Evolutionary conservation across 2,888 invertebrate genomes (phyloP), one percentile per base, ranked within the genome.

Genomic region (Hyles lineata): DNA sequence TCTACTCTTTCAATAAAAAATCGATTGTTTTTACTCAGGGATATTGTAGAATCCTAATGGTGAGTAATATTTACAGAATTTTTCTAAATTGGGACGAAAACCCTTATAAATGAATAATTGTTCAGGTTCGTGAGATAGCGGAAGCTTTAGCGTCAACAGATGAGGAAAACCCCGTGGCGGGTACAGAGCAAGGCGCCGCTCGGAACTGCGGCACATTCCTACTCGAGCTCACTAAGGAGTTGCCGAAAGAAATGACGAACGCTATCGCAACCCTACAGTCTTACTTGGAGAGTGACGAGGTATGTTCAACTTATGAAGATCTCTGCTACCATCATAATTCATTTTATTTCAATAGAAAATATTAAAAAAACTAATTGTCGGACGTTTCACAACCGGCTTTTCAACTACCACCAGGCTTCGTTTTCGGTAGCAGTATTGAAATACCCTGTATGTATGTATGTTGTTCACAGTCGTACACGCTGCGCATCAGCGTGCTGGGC

Each of bases 401-500:
- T 50, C 25, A 63, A 8, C 11, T 29, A 29, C 29, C 29, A 29
- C 29, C 29, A 1, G 29, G 29, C 29, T 29, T 29, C 29, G 29
- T 29, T 29, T 29, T 29, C 29, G 29, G 29, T 29, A 29, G 29
- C 29, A 29, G 29, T 29, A 1, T 29, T 29, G 29, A 29, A 2
- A 29, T 29, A 29, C 29, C 29, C 29, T 1, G 29, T 29, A 29
- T 29, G 3, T n/a, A n/a, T n/a, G n/a, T n/a, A n/a, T n/a, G n/a
- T n/a, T n/a, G n/a, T n/a, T n/a, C n/a, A n/a, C 86, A 97, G 96
- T 96, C 96, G 0, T 95, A 96, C 82, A 95, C 96, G 0, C 89
- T 97, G 86, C 96, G 99, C 72, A 98, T 97, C 89, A 97, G 98
- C 82, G 97, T 98, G 58, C 92, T 99, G 61, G 96, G 97, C 76